A percentile compares a stretch with the other conserved stretches of the same genome.
Evolutionary conservation across 92 coral and sea anemone species (phyloP).

Genomic region (Epizoanthus stellaris): DNA sequence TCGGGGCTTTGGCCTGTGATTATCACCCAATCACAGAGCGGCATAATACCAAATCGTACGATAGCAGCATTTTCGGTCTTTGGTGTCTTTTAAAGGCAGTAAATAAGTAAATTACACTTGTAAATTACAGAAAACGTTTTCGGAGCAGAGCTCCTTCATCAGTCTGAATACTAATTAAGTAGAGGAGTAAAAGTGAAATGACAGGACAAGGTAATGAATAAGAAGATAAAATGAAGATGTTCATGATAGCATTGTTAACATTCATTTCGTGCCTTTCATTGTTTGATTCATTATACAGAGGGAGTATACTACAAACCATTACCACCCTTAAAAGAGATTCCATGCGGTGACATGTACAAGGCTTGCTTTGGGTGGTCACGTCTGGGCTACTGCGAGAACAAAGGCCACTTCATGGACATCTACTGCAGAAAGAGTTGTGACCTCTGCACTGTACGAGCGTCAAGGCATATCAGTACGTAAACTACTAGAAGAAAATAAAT

Average conservation of each 20-base stretch:
- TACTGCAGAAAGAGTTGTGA: slow-evolving; percentile 81
- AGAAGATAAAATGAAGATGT: no score
- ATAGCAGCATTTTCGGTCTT: no score
- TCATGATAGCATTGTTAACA: not conserved
- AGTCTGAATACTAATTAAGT: no score
- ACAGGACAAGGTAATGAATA: no score
- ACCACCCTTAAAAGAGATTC: slow-evolving; percentile 36
- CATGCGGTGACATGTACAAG: slow-evolving; percentile 69
- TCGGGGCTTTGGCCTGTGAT: no score
- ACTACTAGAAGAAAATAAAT: not conserved
- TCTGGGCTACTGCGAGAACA: slow-evolving; percentile 72
- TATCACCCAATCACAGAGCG: no score
- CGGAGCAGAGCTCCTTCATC: no score
- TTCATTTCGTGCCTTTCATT: not conserved
- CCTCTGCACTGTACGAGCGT: slow-evolving; percentile 52
- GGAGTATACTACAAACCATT: slow-evolving; percentile 35
- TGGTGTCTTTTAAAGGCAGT: no score
- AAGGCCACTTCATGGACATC: slow-evolving; percentile 64
- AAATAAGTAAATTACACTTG: no score
- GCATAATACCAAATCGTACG: no score
- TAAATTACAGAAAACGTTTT: no score
- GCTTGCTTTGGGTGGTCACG: slow-evolving; percentile 78
- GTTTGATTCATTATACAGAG: slow-evolving; percentile 4
- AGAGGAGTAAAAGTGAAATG: no score
- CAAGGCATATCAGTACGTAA: slow-evolving; percentile 56